phyloP scores from a whole-genome alignment of 2,113 vertebrate genomes.

The Pantherophis guttatus region DNA sequence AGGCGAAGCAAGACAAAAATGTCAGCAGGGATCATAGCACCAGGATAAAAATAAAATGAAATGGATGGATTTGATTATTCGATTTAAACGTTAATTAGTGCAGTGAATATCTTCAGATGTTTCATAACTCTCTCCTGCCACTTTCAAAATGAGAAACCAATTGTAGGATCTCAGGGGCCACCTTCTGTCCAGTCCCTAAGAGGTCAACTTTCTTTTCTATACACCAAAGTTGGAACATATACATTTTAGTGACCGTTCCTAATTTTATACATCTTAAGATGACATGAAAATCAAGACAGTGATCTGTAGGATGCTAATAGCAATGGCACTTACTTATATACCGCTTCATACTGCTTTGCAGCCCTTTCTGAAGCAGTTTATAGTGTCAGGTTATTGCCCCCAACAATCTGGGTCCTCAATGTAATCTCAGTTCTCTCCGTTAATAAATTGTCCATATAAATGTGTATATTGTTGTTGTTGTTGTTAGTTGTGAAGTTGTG shows the following conservation, averaged over 20 bases:
- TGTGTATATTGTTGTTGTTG: not conserved
- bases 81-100: not conserved
- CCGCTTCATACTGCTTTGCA: not conserved
- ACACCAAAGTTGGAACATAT: not conserved
- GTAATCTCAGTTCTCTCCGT: not conserved
- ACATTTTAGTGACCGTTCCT: not conserved
- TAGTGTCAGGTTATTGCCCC: not conserved
- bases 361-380: not conserved
- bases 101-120: not conserved
- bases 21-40: not conserved
- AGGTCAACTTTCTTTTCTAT: not conserved
- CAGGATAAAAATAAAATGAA: not conserved
- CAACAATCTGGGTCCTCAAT: not conserved
- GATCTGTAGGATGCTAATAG: not conserved
- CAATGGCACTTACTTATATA: not conserved
- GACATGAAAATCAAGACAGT: not conserved
- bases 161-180: not conserved
- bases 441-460: not conserved
- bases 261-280: not conserved
- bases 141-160: not conserved
- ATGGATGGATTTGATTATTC: not conserved
- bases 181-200: not conserved
- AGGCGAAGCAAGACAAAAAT: not conserved
- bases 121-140: not conserved
- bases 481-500: no score